Conservation (phyloP, 2,888 invertebrate species). For the Scrobipalpa costella region DNA sequence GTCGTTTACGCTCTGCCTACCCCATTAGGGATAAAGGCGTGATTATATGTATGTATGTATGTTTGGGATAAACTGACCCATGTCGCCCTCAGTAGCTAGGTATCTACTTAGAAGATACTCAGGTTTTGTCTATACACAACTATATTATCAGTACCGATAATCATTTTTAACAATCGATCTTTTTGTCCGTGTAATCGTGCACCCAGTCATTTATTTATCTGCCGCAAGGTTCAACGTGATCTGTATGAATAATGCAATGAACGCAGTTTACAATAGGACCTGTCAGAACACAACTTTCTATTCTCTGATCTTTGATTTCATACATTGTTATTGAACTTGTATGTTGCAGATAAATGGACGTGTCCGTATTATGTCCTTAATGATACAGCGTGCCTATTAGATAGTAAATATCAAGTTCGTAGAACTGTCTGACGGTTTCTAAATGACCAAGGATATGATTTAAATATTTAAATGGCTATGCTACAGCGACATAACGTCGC, state of each 20-base stretch:
- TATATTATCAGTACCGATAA: not conserved
- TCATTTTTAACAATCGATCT: not conserved
- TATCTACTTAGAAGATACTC: too few species aligned
- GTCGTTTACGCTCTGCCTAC: too few species aligned
- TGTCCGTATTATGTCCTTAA: not conserved
- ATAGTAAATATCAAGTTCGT: not conserved
- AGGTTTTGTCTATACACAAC: not conserved
- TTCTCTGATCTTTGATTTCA: constrained; percentile 3
- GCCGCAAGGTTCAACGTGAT: not conserved
- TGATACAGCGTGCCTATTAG: not conserved
- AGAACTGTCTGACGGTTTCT: not conserved
- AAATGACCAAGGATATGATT: too few species aligned
- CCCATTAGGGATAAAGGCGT: too few species aligned
- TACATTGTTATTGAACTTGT: not conserved
- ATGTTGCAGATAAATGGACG: not conserved
- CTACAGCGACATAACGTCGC: too few species aligned
- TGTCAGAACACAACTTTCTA: constrained; percentile 15
- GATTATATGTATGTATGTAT: too few species aligned
- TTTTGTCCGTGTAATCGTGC: not conserved
- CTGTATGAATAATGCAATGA: constrained; percentile 30
- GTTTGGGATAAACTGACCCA: too few species aligned
- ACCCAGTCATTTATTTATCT: not conserved
- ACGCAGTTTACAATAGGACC: constrained; percentile 11
- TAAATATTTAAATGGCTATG: too few species aligned
- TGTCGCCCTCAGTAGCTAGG: too few species aligned